Evolutionary conservation across 2,113 vertebrate genomes (phyloP).

Genomic region (Calidris pugnax): DNA sequence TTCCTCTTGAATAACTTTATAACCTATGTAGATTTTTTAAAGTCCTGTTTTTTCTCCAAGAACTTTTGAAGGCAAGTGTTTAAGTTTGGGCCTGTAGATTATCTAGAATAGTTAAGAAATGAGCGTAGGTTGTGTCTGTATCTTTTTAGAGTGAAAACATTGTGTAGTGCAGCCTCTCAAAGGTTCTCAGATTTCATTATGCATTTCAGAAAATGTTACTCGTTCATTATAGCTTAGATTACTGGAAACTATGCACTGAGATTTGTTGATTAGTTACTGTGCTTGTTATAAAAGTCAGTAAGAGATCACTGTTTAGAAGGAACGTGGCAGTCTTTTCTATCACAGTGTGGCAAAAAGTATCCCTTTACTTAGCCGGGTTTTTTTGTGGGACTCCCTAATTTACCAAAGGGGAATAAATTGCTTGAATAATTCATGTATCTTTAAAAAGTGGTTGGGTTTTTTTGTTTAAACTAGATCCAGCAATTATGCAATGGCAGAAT

Average conservation of each 20-base stretch:
- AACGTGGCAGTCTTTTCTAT: neutral
- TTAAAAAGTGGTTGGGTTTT: neutral
- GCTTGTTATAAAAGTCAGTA: neutral
- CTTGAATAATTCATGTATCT: neutral
- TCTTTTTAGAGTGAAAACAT: neutral
- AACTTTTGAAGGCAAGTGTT: neutral
- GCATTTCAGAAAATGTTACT: neutral
- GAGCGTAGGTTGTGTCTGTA: rapidly evolving
- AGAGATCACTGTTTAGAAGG: neutral
- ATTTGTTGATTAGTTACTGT: neutral
- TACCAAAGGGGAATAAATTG: neutral
- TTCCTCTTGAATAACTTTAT: neutral
- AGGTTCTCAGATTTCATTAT: neutral
- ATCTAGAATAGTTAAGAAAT: neutral
- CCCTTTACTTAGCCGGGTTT: neutral
- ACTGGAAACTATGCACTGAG: neutral
- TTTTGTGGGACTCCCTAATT: neutral
- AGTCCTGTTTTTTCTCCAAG: neutral
- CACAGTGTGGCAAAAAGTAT: neutral
- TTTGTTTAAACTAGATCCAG: neutral
- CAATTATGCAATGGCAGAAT: neutral
- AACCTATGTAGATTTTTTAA: neutral
- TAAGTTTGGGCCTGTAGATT: neutral
- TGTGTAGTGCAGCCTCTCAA: neutral
- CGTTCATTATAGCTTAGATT: neutral